A percentile compares a stretch with the other conserved stretches of the same genome.
Evolutionary conservation across 2,888 invertebrate species (phyloP).

Genomic region (Drosophila longiperda): DNA sequence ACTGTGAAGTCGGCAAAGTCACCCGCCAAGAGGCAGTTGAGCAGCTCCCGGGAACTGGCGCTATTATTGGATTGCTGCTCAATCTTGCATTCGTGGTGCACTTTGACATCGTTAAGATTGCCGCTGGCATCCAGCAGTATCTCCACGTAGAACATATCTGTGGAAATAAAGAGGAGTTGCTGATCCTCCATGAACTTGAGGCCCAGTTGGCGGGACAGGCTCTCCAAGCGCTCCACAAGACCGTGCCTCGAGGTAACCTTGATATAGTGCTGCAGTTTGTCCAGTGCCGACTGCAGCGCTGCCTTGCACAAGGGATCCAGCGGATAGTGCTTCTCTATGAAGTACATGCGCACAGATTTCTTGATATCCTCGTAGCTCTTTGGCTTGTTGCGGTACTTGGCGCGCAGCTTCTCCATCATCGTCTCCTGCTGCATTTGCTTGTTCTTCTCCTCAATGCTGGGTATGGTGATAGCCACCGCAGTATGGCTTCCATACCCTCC

Average conservation of each 20-base stretch:
- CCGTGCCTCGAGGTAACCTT: slow-evolving; percentile 96
- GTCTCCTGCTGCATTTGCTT: slow-evolving; percentile 93
- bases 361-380: slow-evolving; percentile 94
- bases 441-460: slow-evolving; percentile 86
- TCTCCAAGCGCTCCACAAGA: slow-evolving; percentile 95
- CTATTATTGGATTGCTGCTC: slow-evolving; percentile 90
- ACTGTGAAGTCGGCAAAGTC: slow-evolving; percentile 96
- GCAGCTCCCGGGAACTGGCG: slow-evolving; percentile 88
- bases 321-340: slow-evolving; percentile 95
- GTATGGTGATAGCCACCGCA: slow-evolving; percentile 26
- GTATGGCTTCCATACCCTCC: slow-evolving; percentile 38
- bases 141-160: slow-evolving; percentile 98
- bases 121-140: slow-evolving; percentile 94
- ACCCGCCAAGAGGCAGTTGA: slow-evolving; percentile 92
- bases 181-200: slow-evolving; percentile 94
- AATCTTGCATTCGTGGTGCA: slow-evolving; percentile 95
- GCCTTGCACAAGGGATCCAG: slow-evolving; percentile 93
- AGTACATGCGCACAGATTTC: slow-evolving; percentile 93
- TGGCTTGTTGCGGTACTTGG: slow-evolving; percentile 91
- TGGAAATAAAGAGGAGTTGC: slow-evolving; percentile 94
- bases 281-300: slow-evolving; percentile 95
- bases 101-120: slow-evolving; percentile 93
- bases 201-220: slow-evolving; percentile 95
- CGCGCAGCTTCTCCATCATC: slow-evolving; percentile 95
- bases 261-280: slow-evolving; percentile 96